Conservation (phyloP, 2,888 invertebrate species). For the Dynastes tityus region DNA sequence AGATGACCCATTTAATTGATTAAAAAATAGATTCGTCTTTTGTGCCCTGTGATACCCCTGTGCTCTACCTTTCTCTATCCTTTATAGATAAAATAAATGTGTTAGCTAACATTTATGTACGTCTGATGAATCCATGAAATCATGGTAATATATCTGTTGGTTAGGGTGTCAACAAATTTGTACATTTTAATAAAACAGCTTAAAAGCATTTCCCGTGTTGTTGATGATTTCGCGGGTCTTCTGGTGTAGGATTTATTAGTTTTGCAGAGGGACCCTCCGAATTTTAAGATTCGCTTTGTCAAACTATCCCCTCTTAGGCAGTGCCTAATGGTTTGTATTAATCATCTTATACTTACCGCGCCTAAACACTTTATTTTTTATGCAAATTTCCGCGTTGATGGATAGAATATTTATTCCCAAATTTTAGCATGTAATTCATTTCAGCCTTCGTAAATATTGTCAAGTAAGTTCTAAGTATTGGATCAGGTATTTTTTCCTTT, state of each 20-base stretch:
- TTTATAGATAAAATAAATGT: too few relatives aligned
- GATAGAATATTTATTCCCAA: background rate
- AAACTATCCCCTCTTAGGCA: slow-evolving; percentile 3
- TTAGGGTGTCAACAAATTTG: background rate
- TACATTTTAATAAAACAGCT: too few relatives aligned
- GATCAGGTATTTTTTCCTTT: background rate
- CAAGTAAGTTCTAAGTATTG: background rate
- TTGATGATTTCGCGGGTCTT: slow-evolving; percentile 2
- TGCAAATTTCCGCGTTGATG: slow-evolving; percentile 10
- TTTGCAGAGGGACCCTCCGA: background rate
- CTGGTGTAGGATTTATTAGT: slow-evolving; percentile 5
- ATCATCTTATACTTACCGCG: slow-evolving; percentile 8
- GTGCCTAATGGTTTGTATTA: slow-evolving; percentile 14
- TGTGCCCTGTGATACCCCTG: too few relatives aligned
- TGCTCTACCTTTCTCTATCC: too few relatives aligned
- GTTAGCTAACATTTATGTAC: too few relatives aligned
- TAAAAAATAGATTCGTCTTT: too few relatives aligned
- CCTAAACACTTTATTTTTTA: background rate
- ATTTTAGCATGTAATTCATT: background rate
- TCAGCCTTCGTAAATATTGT: background rate
- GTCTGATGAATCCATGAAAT: too few relatives aligned
- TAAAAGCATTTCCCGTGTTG: slow-evolving; percentile 1
- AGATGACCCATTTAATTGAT: too few relatives aligned
- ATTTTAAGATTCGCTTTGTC: slow-evolving; percentile 15
- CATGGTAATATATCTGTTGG: background rate